These are phyloP conservation scores for Mus musculus DNA, from an alignment of 2,113 vertebrate species.

Conservation along the genomic window GRCm39 chr6:119705001-119705500, in stretches of 20 bases:
- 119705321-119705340: no score
- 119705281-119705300: no score
- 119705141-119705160: not conserved
- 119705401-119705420: not conserved
- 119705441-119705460: not conserved
- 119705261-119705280: no score
- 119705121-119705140: not conserved
- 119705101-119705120: not conserved
- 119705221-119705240: no score
- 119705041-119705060: not conserved
- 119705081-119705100: not conserved
- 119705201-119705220: not conserved
- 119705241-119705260: no score
- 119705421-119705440: not conserved
- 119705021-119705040: not conserved
- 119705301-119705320: no score
- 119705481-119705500: not conserved
- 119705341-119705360: no score
- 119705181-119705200: not conserved
- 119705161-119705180: not conserved
- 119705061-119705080: no score
- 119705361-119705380: no score
- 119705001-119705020: not conserved
- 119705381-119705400: no score
- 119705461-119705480: not conserved